Evolutionary conservation across 1,140 invertebrate genomes (phyloP), one percentile per base, ranked within the genome.

Genomic region (Sycophaga agraensis): DNA sequence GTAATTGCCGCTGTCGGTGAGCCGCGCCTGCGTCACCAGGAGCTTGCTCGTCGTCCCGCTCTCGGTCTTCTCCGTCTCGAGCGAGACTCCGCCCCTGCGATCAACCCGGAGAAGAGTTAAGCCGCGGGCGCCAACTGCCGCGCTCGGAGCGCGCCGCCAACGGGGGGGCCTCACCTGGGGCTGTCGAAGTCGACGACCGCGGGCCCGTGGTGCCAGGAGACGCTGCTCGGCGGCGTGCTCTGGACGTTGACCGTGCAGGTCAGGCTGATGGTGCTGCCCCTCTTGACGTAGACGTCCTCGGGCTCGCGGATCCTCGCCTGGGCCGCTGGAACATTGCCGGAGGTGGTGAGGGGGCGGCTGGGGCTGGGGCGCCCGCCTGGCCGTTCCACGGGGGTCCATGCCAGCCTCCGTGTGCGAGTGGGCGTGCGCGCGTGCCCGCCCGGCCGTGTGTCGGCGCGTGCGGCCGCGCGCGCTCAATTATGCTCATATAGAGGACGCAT

Each of bases 1-100:
- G 78, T 94, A 94, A 81, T 93, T 93, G 66, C 93, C 94, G 31
- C 91, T 93, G 82, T 96, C 93, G 28, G 85, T 85, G 42, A 92
- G 84, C 21, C 88, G 85, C 12, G 93, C 93, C 73, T 93, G 91
- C 11, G 91, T 94, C 64, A 96, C 87, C 73, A 94, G 85, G 62
- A 96, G 84, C 73, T 92, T 92, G 78, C 91, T 94, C 42, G 92
- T 93, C 35, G 92, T 94, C 12, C 91, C 91, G 7, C 87, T 85
- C 68, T 92, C 91, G 4, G 91, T 93, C 82, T 94, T 94, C 80
- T 95, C 93, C 1, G 93, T 95, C 79, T 95, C 92, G 68, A 96
- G 83, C 72, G 89, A 92, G 72, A 96, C 92, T 11, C 92, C 92
- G 49, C 89, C 89, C 66, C 79, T 81, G 68, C 17, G 22, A 31